Evolutionary conservation across 2,888 invertebrate species (phyloP), one percentile per base, ranked within the genome.

Genomic region (Pristionchus entomophagus): DNA sequence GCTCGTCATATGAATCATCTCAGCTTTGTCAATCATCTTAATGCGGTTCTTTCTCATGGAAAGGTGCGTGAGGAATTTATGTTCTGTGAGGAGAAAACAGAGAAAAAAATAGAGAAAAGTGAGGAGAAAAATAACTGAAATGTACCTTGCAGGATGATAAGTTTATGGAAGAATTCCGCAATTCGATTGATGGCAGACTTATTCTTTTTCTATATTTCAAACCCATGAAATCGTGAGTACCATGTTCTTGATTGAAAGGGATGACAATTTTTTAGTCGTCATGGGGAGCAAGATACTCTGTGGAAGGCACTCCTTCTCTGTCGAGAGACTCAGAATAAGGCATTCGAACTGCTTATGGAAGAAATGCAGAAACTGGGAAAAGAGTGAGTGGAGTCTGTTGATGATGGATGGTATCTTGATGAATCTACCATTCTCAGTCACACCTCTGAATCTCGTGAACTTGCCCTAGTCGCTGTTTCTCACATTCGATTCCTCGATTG

Each of bases 401-500:
- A 14, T 14, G 5, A 56, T 69, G 6, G 35, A 6, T 73, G 12
- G 19, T n/a, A 56, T 51, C n/a, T 56, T 53, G 10, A 14, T 59
- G n/a, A n/a, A n/a, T n/a, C n/a, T n/a, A n/a, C n/a, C n/a, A n/a
- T n/a, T n/a, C 77, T 0, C 78, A 78, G 85, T 29, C 38, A 51
- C 17, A 49, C 78, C 8, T n/a, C 2, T n/a, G 85, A 85, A 38
- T 41, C 78, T 22, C 29, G 26, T 35, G 29, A 38, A 29, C 80
- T 85, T 26, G 78, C 41, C 10, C 22, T 56, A 8, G 85, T 56
- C n/a, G 78, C 73, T 29, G 80, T 85, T 32, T 77, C 53, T 41
- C 85, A 85, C 14, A 45, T 78, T 38, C 85, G 85, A 59, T 85
- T 78, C 59, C 77, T 85, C 35, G 85, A 85, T 56, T 41, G 29